Base-by-base conservation (phyloP, 2,113 vertebrate species). In the Lophura nycthemera region DNA sequence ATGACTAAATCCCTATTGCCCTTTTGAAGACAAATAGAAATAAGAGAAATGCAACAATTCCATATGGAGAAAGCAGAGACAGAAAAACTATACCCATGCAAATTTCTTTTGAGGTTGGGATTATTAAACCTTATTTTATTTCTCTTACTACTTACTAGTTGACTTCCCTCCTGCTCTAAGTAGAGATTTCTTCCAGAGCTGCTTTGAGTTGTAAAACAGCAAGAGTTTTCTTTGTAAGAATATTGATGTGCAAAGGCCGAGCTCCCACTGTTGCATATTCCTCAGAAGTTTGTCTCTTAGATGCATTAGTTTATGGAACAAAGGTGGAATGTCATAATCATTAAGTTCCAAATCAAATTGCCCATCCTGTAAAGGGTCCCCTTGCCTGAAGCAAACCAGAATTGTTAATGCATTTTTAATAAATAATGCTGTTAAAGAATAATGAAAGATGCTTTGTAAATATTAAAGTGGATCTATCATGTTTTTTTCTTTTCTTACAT, bases 361-460 rank as follows among this genome's bases (percentile, higher is more conserved):
- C 76, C 91, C 92, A 1, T 87, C 93, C 93, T 95, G 78, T 96
- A 93, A 97, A 97, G 92, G 78, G 94, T 95, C 32, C 67, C 71
- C 48, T 45, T 93, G 70, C 89, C 93, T 96, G 78, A 96, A 97
- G 90, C 80, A 81, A 96, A 97, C 94, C 61, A 92, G 95, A 95
- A 60, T n/a, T 43, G 42, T 96, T 97, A 96, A 97, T 97, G 75
- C 65, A 96, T 96, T 96, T 97, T 97, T 97, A 74, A 97, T 97
- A 94, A 97, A 92, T 74, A 72, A 48, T 78, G 52, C 59, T 4
- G 38, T 97, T 93, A 96, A 97, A 89, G 63, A 95, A 96, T 90
- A 54, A 96, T 96, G 89, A 81, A 96, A 92, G 89, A 93, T 71
- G 6, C 81, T 32, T 72, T 84, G 91, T 95, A 95, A 95, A 94